Percentiles rank a stretch among this genome's conserved stretches.
These are phyloP conservation scores for Holothuria leucospilota DNA, from an alignment of 53 echinoderm and acorn worm genomes.

Conservation along the genomic window DNA sequence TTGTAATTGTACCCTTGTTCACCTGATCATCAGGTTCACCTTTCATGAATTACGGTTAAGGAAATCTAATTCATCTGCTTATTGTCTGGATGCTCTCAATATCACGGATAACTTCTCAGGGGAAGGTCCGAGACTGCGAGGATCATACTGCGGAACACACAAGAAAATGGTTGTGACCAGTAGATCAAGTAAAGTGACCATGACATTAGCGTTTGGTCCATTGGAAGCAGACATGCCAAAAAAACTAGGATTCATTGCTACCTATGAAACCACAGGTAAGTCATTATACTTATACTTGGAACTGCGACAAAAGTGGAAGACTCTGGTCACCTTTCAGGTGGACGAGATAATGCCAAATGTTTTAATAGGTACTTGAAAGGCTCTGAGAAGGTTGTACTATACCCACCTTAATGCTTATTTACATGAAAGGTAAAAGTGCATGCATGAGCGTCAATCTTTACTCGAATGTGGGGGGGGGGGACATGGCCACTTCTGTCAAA, in stretches of 20 bases:
- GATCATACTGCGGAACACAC: constrained; percentile 89
- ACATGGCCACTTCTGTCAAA: no score
- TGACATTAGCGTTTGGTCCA: constrained; percentile 71
- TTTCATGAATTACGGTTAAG: constrained; percentile 82
- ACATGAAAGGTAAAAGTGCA: no score
- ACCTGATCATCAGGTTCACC: constrained; percentile 37
- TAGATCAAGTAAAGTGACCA: constrained; percentile 83
- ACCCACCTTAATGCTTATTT: no score
- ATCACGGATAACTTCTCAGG: constrained; percentile 78
- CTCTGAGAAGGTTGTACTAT: no score
- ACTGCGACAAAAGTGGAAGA: neutral
- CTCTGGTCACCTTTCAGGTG: neutral
- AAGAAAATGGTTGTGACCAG: constrained; percentile 76
- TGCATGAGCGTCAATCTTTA: no score
- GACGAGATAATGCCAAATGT: no score
- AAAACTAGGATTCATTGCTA: constrained; percentile 91
- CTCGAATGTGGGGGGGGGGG: no score
- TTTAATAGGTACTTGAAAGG: no score
- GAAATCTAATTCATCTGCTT: constrained; percentile 57
- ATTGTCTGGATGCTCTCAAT: constrained; percentile 79
- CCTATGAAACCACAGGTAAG: constrained; percentile 79
- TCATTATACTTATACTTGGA: neutral
- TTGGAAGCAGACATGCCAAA: constrained; percentile 83
- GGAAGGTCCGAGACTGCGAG: constrained; percentile 65
- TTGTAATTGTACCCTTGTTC: no score